Evolutionary conservation across 2,113 vertebrate species (phyloP).

Genomic region (Chrysochloris asiatica): DNA sequence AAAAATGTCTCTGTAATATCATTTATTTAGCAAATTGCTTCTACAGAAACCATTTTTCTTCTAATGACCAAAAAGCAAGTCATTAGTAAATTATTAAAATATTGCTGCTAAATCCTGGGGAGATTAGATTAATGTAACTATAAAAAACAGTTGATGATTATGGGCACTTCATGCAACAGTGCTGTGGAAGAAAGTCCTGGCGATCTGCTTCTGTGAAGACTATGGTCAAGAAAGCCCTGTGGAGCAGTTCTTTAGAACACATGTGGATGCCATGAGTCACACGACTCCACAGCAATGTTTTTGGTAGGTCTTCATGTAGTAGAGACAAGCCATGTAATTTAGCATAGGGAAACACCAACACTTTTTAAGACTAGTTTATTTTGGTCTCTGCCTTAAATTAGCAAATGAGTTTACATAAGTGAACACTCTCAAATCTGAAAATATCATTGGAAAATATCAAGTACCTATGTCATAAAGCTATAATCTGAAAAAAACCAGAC

Average conservation of each 20-base stretch:
- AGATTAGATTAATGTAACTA: neutral
- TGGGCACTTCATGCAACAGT: neutral
- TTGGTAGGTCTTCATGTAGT: neutral
- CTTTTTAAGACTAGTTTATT: neutral
- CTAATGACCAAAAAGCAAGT: constrained; percentile 47
- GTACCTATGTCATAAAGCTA: constrained; percentile 1
- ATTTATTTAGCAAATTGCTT: constrained; percentile 60
- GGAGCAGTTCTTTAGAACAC: neutral
- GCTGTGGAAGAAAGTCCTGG: neutral
- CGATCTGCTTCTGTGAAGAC: neutral
- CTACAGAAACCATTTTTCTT: constrained; percentile 43
- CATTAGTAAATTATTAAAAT: constrained; percentile 56
- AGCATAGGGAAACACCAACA: neutral
- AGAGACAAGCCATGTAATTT: neutral
- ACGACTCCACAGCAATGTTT: neutral
- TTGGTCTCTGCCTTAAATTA: constrained; percentile 42
- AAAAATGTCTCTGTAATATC: constrained; percentile 41
- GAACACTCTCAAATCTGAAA: neutral
- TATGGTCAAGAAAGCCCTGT: neutral
- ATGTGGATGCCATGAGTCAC: neutral
- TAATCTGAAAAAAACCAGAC: neutral
- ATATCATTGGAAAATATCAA: neutral
- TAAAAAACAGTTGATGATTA: neutral
- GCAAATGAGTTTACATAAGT: constrained; percentile 8
- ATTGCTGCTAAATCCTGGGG: constrained; percentile 46